Base-by-base conservation (phyloP, 2,797 vertebrate species). In the Rhinichthys osculus region DNA sequence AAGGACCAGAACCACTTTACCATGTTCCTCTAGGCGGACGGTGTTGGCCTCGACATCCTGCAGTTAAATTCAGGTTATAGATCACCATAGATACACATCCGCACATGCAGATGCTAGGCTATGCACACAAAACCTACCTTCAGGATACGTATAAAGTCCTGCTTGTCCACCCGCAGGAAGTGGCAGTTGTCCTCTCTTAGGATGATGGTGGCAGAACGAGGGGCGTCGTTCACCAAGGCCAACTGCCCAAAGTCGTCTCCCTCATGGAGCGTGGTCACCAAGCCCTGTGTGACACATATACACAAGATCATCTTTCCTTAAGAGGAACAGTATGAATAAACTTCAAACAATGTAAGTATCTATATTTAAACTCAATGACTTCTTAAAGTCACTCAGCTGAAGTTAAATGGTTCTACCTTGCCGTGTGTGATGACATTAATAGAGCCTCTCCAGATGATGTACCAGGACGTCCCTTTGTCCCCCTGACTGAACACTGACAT, bases 391-490 rank as follows among this genome's bases (percentile, higher is more conserved):
- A 81, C 54, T 47, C 67, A 81, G 64, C 23, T 80, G 14, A n/a
- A 54, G 66, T 19, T 23, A 38, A 78, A 88, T 84, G 33, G 66
- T 33, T 87, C 89, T 89, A 98, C 98, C 97, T 99, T 99, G 86
- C 97, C 98, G 0, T 98, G 97, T 16, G 97, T 99, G 92, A 99
- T 97, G 87, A 99, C 98, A 1, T 99, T 99, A 35, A 99, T 97
- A 0, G 98, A 99, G 33, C 98, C 98, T 92, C 98, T 99, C 98
- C 98, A 99, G 94, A 99, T 96, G 90, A 99, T 99, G 94, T 98
- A 99, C 98, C 98, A 99, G 0, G 98, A 99, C 0, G 97, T 98
- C 78, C 97, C 98, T 91, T 98, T 99, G 90, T 99, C 98, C 2
- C 98, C 98, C 89, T 99, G 98, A 93, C 97, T 99, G 93, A 99